Evolutionary conservation across 2,888 invertebrate species (phyloP).

Genomic region (Hybos culiciformis): DNA sequence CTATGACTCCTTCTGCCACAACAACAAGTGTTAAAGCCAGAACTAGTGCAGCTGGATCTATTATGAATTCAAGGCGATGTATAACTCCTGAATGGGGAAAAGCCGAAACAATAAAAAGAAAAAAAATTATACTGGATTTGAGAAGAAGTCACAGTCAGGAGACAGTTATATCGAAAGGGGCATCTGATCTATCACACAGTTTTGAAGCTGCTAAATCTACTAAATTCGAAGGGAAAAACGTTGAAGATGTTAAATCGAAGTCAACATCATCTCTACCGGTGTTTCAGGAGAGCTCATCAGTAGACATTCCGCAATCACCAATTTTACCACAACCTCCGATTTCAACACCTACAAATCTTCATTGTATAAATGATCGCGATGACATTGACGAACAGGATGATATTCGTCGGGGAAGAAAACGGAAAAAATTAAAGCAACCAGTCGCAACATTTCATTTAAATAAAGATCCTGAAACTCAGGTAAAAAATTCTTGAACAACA

Average conservation of each 20-base stretch:
- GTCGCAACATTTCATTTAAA: slow-evolving; percentile 24
- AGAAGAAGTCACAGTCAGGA: slow-evolving; percentile 37
- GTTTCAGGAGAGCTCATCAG: slow-evolving; percentile 4
- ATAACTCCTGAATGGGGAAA: slow-evolving; percentile 55
- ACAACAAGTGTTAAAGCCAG: slow-evolving; percentile 58
- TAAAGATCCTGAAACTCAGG: slow-evolving; percentile 58
- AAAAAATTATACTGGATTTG: slow-evolving; percentile 58
- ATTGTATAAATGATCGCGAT: slow-evolving; percentile 29
- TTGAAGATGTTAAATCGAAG: background rate
- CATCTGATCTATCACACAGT: slow-evolving; percentile 34
- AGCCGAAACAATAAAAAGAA: slow-evolving; percentile 39
- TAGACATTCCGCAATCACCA: background rate
- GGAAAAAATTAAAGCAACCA: slow-evolving; percentile 32
- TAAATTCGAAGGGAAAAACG: no score
- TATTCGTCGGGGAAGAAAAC: slow-evolving; percentile 43
- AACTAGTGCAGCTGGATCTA: slow-evolving; percentile 42
- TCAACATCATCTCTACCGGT: slow-evolving; percentile 17
- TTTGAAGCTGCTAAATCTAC: slow-evolving; percentile 7
- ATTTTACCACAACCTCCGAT: background rate
- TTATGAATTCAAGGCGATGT: slow-evolving; percentile 41
- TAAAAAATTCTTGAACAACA: no score
- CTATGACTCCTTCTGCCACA: slow-evolving; percentile 66
- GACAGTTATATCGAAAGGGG: slow-evolving; percentile 40
- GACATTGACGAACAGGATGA: slow-evolving; percentile 35
- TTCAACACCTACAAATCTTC: slow-evolving; percentile 10